A percentile compares a stretch with the other conserved stretches of the same genome.
phyloP scores from a whole-genome alignment of 2,113 vertebrate species.

The Loxodonta africana region DNA sequence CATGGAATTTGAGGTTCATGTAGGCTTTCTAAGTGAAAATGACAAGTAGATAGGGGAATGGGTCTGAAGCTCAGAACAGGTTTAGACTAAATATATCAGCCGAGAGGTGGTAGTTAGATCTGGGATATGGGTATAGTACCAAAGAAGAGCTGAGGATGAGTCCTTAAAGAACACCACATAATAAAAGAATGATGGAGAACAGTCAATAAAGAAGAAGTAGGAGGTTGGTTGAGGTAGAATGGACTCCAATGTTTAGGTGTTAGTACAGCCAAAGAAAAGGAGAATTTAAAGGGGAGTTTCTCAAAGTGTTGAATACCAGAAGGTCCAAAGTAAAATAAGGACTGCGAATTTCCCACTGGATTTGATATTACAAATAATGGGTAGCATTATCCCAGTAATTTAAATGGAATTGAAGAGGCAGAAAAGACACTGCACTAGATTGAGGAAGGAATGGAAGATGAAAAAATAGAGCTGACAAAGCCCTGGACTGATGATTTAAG shows the following conservation, averaged over 20 bases:
- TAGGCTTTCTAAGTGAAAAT: not conserved
- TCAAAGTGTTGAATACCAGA: not conserved
- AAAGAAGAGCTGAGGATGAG: not conserved
- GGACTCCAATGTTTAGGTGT: not conserved
- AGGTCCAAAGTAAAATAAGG: not conserved
- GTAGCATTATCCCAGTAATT: not conserved
- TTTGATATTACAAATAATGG: not conserved
- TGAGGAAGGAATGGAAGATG: not conserved
- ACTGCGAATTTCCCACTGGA: not conserved
- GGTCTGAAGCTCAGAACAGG: not conserved
- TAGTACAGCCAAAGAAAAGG: not conserved
- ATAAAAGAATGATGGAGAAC: not conserved
- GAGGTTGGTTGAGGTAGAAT: not conserved
- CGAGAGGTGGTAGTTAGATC: not conserved
- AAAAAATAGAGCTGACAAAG: not conserved
- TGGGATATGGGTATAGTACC: not conserved
- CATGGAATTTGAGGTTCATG: not conserved
- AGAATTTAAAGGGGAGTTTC: not conserved
- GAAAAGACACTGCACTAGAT: not conserved
- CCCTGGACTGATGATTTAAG: not conserved
- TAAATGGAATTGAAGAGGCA: not conserved
- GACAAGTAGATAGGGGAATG: not conserved
- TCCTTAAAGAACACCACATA: not conserved
- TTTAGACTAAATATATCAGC: not conserved
- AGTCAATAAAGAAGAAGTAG: not conserved